Base-by-base conservation (phyloP, 2,113 vertebrate species). In the Cyphomyrus plagiostoma region DNA sequence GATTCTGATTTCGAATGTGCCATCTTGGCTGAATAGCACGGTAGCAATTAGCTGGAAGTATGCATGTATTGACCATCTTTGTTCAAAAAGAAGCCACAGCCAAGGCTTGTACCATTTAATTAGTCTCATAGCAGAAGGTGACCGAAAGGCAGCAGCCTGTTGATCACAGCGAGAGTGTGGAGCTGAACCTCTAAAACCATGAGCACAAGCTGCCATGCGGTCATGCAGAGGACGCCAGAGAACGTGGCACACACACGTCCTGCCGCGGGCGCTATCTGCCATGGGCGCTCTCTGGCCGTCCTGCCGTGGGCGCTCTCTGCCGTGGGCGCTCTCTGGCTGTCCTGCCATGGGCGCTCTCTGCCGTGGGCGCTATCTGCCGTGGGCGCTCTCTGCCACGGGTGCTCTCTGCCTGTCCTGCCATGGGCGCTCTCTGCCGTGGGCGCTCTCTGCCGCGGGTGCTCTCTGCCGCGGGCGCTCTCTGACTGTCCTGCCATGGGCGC, bases 1-100 rank as follows among this genome's bases (percentile, higher is more conserved):
- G 62, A 87, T 89, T 82, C 70, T 90, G 88, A 83, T 89, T 87
- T 87, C 48, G 90, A 92, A 90, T 89, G 89, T 50, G 19, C 49
- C 88, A 19, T 80, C 83, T 92, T 53, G 49, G 53, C 6, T 35
- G 80, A 84, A 88, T 21, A 89, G 58, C 86, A 89, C 42, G 58
- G 62, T 70, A 82, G 87, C 70, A 46, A n/a, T 53, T 83, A 89
- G 86, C 87, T 19, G 49, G 87, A 91, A 85, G 85, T 74, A 85
- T 39, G 87, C 35, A 89, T 13, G 52, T 70, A 70, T 56, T 86
- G 87, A 74, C 88, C 88, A n/a, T n/a, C 42, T 53, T 83, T 48
- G 86, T 87, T 89, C 89, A 83, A 26, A 89, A 30, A 45, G 11
- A 53, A 26, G 17, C 46, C 66, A 19, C 87, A 52, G 70, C 42